Evolutionary conservation across 2,113 vertebrate genomes (phyloP).

Genomic region (Macaca nemestrina): DNA sequence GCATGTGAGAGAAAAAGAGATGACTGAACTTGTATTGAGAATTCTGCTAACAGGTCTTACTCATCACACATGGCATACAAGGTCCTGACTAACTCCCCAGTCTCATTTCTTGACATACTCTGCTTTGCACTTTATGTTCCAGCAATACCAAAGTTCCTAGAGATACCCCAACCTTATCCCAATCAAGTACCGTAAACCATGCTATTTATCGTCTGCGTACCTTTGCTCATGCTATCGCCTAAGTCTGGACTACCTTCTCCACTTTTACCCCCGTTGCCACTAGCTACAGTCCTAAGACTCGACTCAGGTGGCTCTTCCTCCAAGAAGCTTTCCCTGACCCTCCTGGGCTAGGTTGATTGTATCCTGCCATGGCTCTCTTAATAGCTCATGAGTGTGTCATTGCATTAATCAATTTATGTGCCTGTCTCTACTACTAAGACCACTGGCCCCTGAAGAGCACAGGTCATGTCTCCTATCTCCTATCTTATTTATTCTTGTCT

Average conservation of each 20-base stretch:
- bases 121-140: neutral
- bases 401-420: neutral
- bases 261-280: neutral
- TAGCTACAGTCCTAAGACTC: neutral
- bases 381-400: neutral
- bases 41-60: neutral
- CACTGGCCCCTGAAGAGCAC: neutral
- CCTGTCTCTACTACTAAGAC: neutral
- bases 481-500: conserved; percentile 31
- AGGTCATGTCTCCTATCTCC: neutral
- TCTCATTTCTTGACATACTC: neutral
- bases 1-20: neutral
- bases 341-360: neutral
- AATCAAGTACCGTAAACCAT: neutral
- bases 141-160: neutral
- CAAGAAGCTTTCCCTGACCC: neutral
- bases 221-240: neutral
- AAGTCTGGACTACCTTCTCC: neutral
- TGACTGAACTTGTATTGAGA: neutral
- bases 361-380: neutral
- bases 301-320: neutral
- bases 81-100: neutral
- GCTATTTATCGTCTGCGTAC: neutral
- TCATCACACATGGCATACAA: neutral
- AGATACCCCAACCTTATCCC: neutral